Evolutionary conservation across 2,888 invertebrate species (phyloP).

Genomic region (Diloba caeruleocephala): DNA sequence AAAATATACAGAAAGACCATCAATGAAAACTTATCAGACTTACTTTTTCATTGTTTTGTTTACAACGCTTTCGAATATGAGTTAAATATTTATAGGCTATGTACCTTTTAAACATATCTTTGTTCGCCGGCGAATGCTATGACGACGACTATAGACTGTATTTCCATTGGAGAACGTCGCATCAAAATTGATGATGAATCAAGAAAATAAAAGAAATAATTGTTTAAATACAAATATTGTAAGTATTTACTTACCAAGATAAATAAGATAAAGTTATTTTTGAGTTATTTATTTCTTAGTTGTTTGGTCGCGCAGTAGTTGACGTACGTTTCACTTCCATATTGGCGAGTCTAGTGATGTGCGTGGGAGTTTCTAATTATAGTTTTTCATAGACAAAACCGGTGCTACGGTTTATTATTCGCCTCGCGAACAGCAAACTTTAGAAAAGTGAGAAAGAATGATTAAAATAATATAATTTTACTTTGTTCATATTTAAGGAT

Average conservation of each 20-base stretch:
- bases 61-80: slow-evolving; percentile 51
- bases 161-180: slow-evolving; percentile 40
- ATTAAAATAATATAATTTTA: too few relatives aligned
- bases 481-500: too few relatives aligned
- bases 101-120: slow-evolving; percentile 58
- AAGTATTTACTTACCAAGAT: slow-evolving; percentile 77
- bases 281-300: slow-evolving; percentile 83
- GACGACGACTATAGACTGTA: slow-evolving; percentile 61
- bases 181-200: slow-evolving; percentile 17
- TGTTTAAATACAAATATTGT: slow-evolving; percentile 37
- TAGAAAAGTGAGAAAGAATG: too few relatives aligned
- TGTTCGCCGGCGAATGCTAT: slow-evolving; percentile 70
- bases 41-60: slow-evolving; percentile 58
- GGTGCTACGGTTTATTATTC: slow-evolving; percentile 39
- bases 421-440: not conserved
- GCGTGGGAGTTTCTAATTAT: slow-evolving; percentile 23
- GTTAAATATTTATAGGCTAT: slow-evolving; percentile 57
- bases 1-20: slow-evolving; percentile 53
- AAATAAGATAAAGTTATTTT: slow-evolving; percentile 71
- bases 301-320: slow-evolving; percentile 79
- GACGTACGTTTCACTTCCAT: slow-evolving; percentile 86
- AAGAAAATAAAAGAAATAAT: slow-evolving; percentile 33
- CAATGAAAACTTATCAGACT: slow-evolving; percentile 61
- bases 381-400: slow-evolving; percentile 29
- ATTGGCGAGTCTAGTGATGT: slow-evolving; percentile 79